These are phyloP conservation scores for Cryptus armator DNA, from an alignment of 2,888 invertebrate species.

Conservation along the genomic window DNA sequence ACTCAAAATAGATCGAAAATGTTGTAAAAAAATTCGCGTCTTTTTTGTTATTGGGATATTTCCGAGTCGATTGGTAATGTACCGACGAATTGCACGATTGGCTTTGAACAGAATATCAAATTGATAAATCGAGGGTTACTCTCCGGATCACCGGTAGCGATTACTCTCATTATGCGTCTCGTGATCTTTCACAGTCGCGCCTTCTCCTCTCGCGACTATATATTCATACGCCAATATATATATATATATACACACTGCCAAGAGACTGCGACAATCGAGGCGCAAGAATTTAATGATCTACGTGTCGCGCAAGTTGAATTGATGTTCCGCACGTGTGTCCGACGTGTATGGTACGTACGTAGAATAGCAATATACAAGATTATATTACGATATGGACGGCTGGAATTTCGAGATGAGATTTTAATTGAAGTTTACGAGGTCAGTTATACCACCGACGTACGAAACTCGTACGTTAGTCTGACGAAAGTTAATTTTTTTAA, in stretches of 20 bases:
- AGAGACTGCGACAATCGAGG: constrained; percentile 43
- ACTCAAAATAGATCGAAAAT: neutral
- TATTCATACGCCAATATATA: neutral
- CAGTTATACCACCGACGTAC: neutral
- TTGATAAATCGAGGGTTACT: constrained; percentile 52
- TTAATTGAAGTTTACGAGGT: constrained; percentile 30
- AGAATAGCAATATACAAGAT: constrained; percentile 25
- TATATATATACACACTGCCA: neutral
- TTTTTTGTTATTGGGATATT: neutral
- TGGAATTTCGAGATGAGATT: constrained; percentile 36
- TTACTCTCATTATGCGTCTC: constrained; percentile 51
- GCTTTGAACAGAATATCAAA: constrained; percentile 48
- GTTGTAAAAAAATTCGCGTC: neutral
- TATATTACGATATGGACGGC: constrained; percentile 6
- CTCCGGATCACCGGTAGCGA: constrained; percentile 23
- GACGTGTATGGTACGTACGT: neutral
- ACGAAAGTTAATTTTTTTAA: neutral
- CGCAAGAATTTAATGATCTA: constrained; percentile 62
- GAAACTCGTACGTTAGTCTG: neutral
- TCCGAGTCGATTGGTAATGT: constrained; percentile 20
- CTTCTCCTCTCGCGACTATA: neutral
- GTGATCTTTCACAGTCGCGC: constrained; percentile 51
- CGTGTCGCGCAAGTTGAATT: constrained; percentile 44
- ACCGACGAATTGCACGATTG: constrained; percentile 57
- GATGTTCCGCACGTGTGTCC: constrained; percentile 51